Conservation (phyloP, 2,888 invertebrate genomes). For the Tricholauxania praeusta region DNA sequence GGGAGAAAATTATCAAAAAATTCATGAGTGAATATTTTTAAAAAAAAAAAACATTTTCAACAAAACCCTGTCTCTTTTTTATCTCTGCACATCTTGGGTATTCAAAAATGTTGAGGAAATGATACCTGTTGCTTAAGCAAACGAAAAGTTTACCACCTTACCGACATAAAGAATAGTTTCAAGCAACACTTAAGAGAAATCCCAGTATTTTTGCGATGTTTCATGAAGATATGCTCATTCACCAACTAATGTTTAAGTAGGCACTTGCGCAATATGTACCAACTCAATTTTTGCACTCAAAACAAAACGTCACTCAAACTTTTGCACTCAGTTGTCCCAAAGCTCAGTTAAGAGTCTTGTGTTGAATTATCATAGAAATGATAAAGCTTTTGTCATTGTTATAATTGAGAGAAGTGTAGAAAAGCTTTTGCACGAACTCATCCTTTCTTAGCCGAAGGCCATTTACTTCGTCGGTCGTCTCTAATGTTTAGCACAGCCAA, state of each 20-base stretch:
- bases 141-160: not conserved
- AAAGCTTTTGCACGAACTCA: conserved; percentile 6
- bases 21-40: too few relatives aligned
- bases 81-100: too few relatives aligned
- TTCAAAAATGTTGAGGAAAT: not conserved
- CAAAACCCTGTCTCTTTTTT: too few relatives aligned
- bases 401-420: not conserved
- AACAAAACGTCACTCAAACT: not conserved
- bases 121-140: conserved; percentile 13
- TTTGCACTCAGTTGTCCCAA: conserved; percentile 13
- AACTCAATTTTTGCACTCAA: not conserved
- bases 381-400: not conserved
- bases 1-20: too few relatives aligned
- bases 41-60: too few relatives aligned
- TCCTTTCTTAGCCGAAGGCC: conserved; percentile 31
- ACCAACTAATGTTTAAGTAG: not conserved
- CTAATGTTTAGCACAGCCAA: not conserved
- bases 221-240: not conserved
- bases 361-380: not conserved
- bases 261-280: conserved; percentile 7
- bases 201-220: not conserved
- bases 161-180: not conserved
- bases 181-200: conserved; percentile 6
- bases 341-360: not conserved
- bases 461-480: conserved; percentile 19